Evolutionary conservation across 2,888 invertebrate species (phyloP).

Genomic region (Argyra leucocephala): DNA sequence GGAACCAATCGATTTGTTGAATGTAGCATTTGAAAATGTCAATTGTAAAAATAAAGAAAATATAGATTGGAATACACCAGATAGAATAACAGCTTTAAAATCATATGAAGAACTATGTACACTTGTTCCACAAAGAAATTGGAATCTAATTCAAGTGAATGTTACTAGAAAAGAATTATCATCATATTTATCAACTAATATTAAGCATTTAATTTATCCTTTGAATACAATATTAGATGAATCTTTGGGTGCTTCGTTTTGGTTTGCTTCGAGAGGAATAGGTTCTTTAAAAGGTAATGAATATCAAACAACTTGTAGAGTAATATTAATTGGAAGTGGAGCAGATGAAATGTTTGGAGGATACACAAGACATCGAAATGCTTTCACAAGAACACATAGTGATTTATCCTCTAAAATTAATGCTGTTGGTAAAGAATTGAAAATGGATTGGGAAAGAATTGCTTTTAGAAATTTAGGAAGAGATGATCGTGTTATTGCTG

Average conservation of each 20-base stretch:
- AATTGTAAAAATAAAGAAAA: slow-evolving; percentile 25
- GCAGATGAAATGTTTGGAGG: slow-evolving; percentile 97
- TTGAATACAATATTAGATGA: slow-evolving; percentile 85
- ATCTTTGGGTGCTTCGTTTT: slow-evolving; percentile 88
- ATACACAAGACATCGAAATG: slow-evolving; percentile 77
- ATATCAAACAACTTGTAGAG: slow-evolving; percentile 14
- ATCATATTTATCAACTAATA: slow-evolving; percentile 47
- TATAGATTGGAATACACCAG: slow-evolving; percentile 62
- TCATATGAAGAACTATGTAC: slow-evolving; percentile 59
- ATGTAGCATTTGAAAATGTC: slow-evolving; percentile 79
- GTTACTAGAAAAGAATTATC: slow-evolving; percentile 58
- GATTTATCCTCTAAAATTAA: slow-evolving; percentile 42
- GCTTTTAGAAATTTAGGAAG: slow-evolving; percentile 85
- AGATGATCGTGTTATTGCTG: slow-evolving; percentile 86
- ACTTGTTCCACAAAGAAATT: slow-evolving; percentile 61
- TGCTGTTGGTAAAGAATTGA: slow-evolving; percentile 54
- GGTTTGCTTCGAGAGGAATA: slow-evolving; percentile 83
- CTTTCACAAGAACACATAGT: slow-evolving; percentile 51
- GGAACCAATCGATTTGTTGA: slow-evolving; percentile 79
- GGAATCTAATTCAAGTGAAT: slow-evolving; percentile 79
- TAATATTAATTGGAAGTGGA: slow-evolving; percentile 77
- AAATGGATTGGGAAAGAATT: slow-evolving; percentile 74
- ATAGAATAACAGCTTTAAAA: slow-evolving; percentile 66
- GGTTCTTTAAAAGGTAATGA: slow-evolving; percentile 36
- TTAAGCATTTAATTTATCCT: slow-evolving; percentile 76